Base-by-base conservation (phyloP, 2,797 vertebrate genomes). In the Chanos chanos region DNA sequence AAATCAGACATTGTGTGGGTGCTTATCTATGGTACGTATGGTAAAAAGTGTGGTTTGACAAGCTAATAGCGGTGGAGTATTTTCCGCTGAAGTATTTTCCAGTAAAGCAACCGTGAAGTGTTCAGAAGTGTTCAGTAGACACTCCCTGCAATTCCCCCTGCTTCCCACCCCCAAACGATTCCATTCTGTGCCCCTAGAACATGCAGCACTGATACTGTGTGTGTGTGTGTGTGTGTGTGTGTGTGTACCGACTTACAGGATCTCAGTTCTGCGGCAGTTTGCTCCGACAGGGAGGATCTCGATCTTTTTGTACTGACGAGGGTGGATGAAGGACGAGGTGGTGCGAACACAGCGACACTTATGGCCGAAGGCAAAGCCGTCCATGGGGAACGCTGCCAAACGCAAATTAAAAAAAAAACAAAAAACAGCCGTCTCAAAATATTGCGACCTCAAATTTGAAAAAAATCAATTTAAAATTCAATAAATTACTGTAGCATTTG, bases 161-260 rank as follows among this genome's bases (percentile, higher is more conserved):
- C 34, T 1, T 2, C n/a, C n/a, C n/a, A n/a, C n/a, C n/a, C n/a
- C n/a, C n/a, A n/a, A n/a, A n/a, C n/a, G n/a, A n/a, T n/a, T n/a
- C n/a, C n/a, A n/a, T n/a, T n/a, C n/a, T n/a, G n/a, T n/a, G n/a
- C n/a, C n/a, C n/a, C n/a, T n/a, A n/a, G n/a, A 59, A 48, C 25
- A 13, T 53, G 19, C 44, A 60, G 21, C 19, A 33, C 27, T 28
- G 37, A 68, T 51, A 12, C 39, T 16, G 12, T 12, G 39, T 54
- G 18, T 37, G 8, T 15, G 13, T 52, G 5, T 36, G 18, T 34
- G 19, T 51, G n/a, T 22, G 31, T 5, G 5, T 2, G 5, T 6
- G 25, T 16, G 6, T 30, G n/a, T n/a, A 2, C n/a, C 9, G 12
- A 79, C 84, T 85, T 41, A 87, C 86, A 73, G 39, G 39, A 81